Evolutionary conservation across 2,797 vertebrate species (phyloP), one percentile per base, ranked within the genome.

Genomic region (Serranus cabrilla): DNA sequence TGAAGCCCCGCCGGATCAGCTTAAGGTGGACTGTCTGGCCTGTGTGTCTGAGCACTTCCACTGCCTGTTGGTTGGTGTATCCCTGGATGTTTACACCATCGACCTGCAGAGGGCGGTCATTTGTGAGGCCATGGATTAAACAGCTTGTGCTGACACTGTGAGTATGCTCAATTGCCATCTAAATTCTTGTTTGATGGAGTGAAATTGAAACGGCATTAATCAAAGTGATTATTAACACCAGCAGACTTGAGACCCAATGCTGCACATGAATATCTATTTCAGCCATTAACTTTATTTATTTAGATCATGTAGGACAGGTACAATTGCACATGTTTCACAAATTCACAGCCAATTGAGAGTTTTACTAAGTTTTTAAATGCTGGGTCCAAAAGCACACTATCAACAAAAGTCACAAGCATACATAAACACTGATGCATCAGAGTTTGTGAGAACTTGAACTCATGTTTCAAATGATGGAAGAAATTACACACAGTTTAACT

Each of bases 41-140:
- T 0, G 98, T 99, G 91, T 96, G 97, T 34, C 97, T 91, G 67
- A 99, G 90, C 45, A 99, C 95, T 0, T 99, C 98, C 76, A 99
- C 98, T 7, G 98, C 98, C 92, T 99, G 97, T 59, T 99, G 98
- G 87, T 99, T 99, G 83, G 97, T 98, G 94, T 96, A 98, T 63
- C 96, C 97, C 82, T 97, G 97, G 92, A 99, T 97, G 93, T 98
- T 96, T 74, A 96, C 94, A n/a, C 97, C 95, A 52, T 99, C 97
- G 14, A 99, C 98, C 98, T 99, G 89, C 71, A 92, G 79, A 27
- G 83, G 89, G 83, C 54, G 56, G 79, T 50, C 47, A 46, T 64
- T 71, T 3, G 46, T 54, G 81, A 81, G 42, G 11, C 2, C 4
- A 3, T 1, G 43, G 79, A 83, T 83, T 81, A 78, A 62, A 71